Evolutionary conservation across 1,140 invertebrate species (phyloP), one percentile per base, ranked within the genome.

Genomic region (Bombus picipes): DNA sequence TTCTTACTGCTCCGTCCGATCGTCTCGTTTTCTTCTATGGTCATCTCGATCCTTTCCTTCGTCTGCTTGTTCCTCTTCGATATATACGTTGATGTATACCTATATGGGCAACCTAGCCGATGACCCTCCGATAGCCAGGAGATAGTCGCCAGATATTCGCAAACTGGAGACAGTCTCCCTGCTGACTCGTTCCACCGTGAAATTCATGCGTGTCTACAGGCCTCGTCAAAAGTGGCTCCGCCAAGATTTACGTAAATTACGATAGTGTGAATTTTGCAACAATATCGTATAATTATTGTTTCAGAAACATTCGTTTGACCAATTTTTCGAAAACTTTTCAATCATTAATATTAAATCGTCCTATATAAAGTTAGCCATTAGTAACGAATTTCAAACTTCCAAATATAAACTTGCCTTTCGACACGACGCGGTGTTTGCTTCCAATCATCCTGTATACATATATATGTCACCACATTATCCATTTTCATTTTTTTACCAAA

Each of bases 111-210:
- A 90, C 85, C 91, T 89, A 93, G 89, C 78, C 89, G 93, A 92
- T 93, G 92, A 93, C 92, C 93, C 87, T 77, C 89, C 91, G 93
- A 93, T 93, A 93, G 90, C 88, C 88, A 84, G 59, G 65, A 92
- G 92, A 93, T 92, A 92, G 91, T 88, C 91, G 88, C 87, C 88
- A 93, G 93, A 93, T 92, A 93, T 93, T 93, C 90, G 91, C 92
- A 80, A 93, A 90, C 92, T 90, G 88, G 89, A 91, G 92, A 93
- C 90, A 90, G 78, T 88, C 57, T 32, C 81, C 80, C 59, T 77
- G 75, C 62, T 75, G 86, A 59, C 88, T 89, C 87, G 84, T 86
- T 89, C 83, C 87, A 88, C 76, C 76, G 85, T 91, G 81, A 91
- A 92, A 92, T 92, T 92, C 90, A 83, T 90, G 88, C 90, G 88